Evolutionary conservation across 2,113 vertebrate species (phyloP).

Genomic region (Arenaria interpres): DNA sequence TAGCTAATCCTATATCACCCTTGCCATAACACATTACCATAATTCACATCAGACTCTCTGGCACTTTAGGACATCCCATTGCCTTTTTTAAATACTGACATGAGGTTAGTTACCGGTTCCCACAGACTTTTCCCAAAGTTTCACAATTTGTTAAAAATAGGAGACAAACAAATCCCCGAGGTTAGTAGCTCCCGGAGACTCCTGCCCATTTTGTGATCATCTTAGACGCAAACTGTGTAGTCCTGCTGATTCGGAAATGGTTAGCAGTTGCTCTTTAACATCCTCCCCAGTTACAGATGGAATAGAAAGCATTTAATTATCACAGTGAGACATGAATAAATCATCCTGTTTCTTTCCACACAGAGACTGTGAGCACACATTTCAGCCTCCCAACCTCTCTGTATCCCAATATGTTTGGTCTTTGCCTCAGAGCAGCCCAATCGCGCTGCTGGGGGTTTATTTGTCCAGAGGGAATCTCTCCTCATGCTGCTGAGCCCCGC

Average conservation of each 20-base stretch:
- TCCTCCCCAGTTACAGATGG: neutral
- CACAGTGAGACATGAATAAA: neutral
- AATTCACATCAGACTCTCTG: neutral
- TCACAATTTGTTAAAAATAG: neutral
- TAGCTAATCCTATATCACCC: rapidly evolving
- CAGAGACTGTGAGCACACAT: neutral
- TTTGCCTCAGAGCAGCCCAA: neutral
- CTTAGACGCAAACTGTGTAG: neutral
- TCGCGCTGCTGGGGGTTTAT: neutral
- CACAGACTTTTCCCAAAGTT: neutral
- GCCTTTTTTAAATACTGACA: neutral
- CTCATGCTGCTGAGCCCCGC: neutral
- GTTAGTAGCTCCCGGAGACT: neutral
- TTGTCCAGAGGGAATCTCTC: neutral
- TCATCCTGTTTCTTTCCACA: neutral
- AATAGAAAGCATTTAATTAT: neutral
- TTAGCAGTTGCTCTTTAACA: neutral
- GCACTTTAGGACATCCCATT: neutral
- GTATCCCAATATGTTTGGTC: neutral
- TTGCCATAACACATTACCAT: rapidly evolving
- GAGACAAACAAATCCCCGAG: neutral
- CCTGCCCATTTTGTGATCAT: neutral
- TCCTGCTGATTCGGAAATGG: neutral
- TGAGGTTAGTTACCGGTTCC: neutral
- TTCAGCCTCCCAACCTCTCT: neutral